Conservation (phyloP, 2,113 vertebrate genomes). For the Dicerorhinus sumatrensis region DNA sequence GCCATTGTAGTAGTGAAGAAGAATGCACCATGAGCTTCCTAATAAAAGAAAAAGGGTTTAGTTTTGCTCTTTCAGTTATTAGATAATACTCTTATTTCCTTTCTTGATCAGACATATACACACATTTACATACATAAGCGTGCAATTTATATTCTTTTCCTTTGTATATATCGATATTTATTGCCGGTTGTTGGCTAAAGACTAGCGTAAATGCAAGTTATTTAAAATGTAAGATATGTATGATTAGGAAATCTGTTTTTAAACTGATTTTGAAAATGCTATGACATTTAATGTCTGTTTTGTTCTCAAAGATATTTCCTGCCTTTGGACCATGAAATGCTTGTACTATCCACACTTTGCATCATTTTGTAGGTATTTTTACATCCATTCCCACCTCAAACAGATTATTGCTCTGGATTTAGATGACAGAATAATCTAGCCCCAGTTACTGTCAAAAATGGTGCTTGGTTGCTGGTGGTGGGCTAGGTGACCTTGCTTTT, state of each 20-base stretch:
- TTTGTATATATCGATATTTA: neutral
- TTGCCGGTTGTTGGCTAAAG: neutral
- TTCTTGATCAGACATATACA: neutral
- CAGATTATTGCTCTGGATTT: slow-evolving; percentile 87
- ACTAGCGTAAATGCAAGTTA: neutral
- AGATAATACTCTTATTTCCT: neutral
- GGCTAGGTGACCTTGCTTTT: slow-evolving; percentile 79
- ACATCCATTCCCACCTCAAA: slow-evolving; percentile 85
- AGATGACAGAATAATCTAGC: slow-evolving; percentile 90
- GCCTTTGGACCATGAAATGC: slow-evolving; percentile 23
- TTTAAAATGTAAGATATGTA: neutral
- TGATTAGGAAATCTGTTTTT: slow-evolving; percentile 12
- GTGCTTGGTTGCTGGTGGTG: slow-evolving; percentile 82
- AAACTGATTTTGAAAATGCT: slow-evolving; percentile 47
- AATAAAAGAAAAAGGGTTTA: neutral
- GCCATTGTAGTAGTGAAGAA: neutral
- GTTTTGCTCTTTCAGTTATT: slow-evolving; percentile 27
- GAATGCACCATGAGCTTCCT: neutral
- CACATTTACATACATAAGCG: neutral
- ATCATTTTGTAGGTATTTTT: slow-evolving; percentile 85
- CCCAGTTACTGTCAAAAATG: slow-evolving; percentile 88
- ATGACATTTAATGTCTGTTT: neutral
- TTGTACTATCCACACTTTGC: slow-evolving; percentile 51
- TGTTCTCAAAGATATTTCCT: slow-evolving; percentile 50
- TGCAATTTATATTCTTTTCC: neutral